Base-by-base conservation (phyloP, 2,888 invertebrate genomes). In the Chironomus tentans region DNA sequence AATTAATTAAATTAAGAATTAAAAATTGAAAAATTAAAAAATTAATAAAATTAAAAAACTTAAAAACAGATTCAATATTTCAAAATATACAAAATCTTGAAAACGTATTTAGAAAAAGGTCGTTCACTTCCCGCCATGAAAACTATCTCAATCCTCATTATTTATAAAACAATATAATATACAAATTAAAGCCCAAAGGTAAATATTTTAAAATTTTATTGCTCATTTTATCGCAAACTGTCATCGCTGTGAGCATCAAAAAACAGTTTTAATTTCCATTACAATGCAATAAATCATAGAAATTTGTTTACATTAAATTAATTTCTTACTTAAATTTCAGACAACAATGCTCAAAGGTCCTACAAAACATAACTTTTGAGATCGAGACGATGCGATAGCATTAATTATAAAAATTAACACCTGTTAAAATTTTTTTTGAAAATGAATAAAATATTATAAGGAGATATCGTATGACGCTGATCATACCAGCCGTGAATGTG, bases 341-440 rank as follows among this genome's bases (percentile, higher is more conserved):
- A 65, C 24, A 65, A 65, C 21, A 65, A 65, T 65, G 56, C 15
- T 56, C 7, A 56, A 56, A 56, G 56, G 38, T 56, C 15, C 50
- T 50, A 48, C 48, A 48, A 48, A 15, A 50, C 56, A 56, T 18
- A 15, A 18, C 18, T 15, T 56, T 15, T 7, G 21, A 21, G 65
- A 65, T 65, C 22, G 12, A 65, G 65, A 65, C 65, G 21, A 65
- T 65, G 65, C 6, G 65, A 65, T 65, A 65, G 65, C 65, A 24
- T 65, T 65, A 65, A 65, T 65, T 65, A 65, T 65, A 65, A 65
- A 65, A 65, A 65, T 65, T 65, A 21, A 65, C 65, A 65, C 65
- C 65, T 65, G 65, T 65, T 18, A 56, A 56, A 56, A 10, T 15
- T 56, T 15, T n/a, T 15, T 56, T 15, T n/a, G 13, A 24, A 24